phyloP scores from a whole-genome alignment of 1,140 invertebrate genomes.

The Macrobrachium nipponense region DNA sequence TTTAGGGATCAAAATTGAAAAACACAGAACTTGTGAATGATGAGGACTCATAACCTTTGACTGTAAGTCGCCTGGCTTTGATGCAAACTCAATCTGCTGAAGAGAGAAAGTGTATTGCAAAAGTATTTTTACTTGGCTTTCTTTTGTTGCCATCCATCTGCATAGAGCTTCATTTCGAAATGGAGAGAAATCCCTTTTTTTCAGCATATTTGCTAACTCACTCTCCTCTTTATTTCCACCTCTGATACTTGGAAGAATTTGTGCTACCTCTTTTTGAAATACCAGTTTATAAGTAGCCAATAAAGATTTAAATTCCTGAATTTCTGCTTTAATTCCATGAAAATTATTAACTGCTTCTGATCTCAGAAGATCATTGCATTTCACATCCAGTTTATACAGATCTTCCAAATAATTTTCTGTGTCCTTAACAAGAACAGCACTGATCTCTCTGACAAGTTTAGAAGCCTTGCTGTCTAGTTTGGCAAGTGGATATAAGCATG shows the following conservation, averaged over 20 bases:
- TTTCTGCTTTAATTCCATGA: background rate
- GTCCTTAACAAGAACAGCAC: background rate
- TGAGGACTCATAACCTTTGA: constrained; percentile 20
- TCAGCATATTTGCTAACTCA: background rate
- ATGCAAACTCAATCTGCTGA: constrained; percentile 6
- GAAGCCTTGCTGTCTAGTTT: background rate
- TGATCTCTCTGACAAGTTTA: constrained; percentile 6
- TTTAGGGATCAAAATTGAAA: constrained; percentile 1
- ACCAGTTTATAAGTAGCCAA: constrained; percentile 7
- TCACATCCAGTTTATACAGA: background rate
- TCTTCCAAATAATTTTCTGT: constrained; percentile 5
- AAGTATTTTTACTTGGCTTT: constrained; percentile 17
- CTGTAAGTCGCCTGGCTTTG: constrained; percentile 25
- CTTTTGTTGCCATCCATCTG: background rate
- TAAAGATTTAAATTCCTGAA: background rate
- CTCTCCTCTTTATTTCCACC: constrained; percentile 6
- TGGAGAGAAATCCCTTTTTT: background rate
- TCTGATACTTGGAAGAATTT: constrained; percentile 1
- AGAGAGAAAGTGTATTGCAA: background rate
- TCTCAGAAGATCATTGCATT: constrained; percentile 19
- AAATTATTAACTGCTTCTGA: constrained; percentile 3
- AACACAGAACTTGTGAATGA: background rate
- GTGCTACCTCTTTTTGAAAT: background rate
- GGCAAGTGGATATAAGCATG: background rate
- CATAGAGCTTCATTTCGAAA: background rate